phyloP scores from a whole-genome alignment of 2,113 vertebrate species.

The Oncorhynchus kisutch region DNA sequence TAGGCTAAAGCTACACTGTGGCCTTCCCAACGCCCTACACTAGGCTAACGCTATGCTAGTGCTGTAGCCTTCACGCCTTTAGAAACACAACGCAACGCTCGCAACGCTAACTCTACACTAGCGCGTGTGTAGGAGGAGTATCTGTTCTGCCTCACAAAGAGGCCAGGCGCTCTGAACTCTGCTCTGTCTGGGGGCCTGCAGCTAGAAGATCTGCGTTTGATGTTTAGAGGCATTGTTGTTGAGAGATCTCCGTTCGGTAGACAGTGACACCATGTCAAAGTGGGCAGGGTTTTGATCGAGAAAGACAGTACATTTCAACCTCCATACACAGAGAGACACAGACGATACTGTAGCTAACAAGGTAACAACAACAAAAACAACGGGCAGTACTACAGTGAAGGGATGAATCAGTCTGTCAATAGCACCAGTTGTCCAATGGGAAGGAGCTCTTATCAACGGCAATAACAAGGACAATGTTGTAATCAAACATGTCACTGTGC shows the following conservation, averaged over 20 bases:
- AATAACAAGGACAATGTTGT: too few species aligned
- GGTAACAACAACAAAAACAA: too few species aligned
- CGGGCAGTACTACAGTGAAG: too few species aligned
- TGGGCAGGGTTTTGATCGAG: slow-evolving; percentile 19
- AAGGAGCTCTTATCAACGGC: too few species aligned
- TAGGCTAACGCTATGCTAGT: not conserved
- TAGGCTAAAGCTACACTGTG: not conserved
- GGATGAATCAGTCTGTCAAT: too few species aligned
- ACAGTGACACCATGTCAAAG: slow-evolving; percentile 11
- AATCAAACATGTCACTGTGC: too few species aligned
- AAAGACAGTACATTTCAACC: slow-evolving; percentile 10
- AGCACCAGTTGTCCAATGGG: too few species aligned
- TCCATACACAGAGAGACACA: too few species aligned
- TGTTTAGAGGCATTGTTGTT: slow-evolving; percentile 46
- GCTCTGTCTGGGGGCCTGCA: not conserved
- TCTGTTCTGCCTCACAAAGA: not conserved
- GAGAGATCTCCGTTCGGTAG: slow-evolving; percentile 29
- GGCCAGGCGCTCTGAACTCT: not conserved
- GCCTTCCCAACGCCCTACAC: not conserved
- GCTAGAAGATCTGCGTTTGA: slow-evolving; percentile 48
- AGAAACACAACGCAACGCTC: too few species aligned
- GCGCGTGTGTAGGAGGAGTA: too few species aligned
- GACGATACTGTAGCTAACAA: too few species aligned
- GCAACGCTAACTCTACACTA: too few species aligned
- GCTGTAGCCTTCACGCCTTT: not conserved